These are phyloP conservation scores for Erpobdella octoculata DNA, from an alignment of 2,888 invertebrate genomes.

Conservation along the genomic window DNA sequence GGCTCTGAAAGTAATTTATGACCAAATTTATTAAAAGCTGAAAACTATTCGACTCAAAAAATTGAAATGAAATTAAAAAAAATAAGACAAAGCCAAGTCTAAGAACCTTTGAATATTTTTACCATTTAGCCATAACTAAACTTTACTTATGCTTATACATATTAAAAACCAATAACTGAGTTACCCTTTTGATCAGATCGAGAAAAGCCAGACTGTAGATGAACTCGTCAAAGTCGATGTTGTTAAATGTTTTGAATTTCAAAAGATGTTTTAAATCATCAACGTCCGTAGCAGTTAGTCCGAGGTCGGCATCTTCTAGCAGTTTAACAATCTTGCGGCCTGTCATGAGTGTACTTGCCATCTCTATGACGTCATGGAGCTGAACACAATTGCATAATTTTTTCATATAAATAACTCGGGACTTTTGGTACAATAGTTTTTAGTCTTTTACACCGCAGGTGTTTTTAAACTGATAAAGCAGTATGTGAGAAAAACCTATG, in stretches of 20 bases:
- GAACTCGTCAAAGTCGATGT: constrained; percentile 23
- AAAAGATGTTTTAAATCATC: constrained; percentile 13
- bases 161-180: too few relatives aligned
- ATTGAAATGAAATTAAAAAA: neutral
- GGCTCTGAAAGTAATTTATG: neutral
- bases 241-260: neutral
- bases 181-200: constrained; percentile 20
- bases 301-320: neutral
- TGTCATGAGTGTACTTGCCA: neutral
- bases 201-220: constrained; percentile 22
- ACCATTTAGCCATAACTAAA: too few relatives aligned
- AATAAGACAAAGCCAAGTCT: too few relatives aligned
- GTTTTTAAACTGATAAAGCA: too few relatives aligned
- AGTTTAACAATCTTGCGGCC: neutral
- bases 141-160: too few relatives aligned
- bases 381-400: neutral
- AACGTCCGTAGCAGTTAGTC: neutral
- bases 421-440: too few relatives aligned
- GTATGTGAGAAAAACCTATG: too few relatives aligned
- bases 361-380: constrained; percentile 15
- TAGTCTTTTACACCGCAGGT: too few relatives aligned
- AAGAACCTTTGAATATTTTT: too few relatives aligned
- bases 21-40: neutral
- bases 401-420: neutral
- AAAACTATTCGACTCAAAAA: neutral